Percentiles rank a stretch among this genome's conserved stretches.
Evolutionary conservation across 1,140 invertebrate species (phyloP).

Genomic region (Zaprionus nigranus): DNA sequence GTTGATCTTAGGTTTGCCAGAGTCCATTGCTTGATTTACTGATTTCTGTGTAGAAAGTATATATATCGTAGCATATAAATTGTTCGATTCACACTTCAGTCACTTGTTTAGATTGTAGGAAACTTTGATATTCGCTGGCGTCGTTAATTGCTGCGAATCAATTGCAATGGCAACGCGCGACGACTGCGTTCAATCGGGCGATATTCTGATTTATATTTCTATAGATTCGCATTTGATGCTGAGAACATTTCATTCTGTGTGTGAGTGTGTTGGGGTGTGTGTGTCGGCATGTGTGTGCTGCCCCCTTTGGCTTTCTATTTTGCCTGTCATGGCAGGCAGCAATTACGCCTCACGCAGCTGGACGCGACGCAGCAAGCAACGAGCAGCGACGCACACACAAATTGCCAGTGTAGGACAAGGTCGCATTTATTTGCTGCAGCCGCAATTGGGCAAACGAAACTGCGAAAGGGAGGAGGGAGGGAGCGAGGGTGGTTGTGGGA

Average conservation of each 20-base stretch:
- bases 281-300: conserved; percentile 1
- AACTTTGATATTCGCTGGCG: background rate
- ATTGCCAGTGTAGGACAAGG: conserved; percentile 80
- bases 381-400: conserved; percentile 47
- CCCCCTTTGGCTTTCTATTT: conserved; percentile 32
- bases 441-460: conserved; percentile 60
- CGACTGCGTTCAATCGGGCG: conserved; percentile 1
- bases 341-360: conserved; percentile 79
- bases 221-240: background rate
- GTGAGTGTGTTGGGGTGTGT: background rate
- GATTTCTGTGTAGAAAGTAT: background rate
- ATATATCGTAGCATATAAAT: background rate
- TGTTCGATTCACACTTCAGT: background rate
- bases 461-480: background rate
- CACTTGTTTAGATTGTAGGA: background rate
- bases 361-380: conserved; percentile 41
- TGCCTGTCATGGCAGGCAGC: conserved; percentile 38
- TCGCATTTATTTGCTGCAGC: conserved; percentile 77
- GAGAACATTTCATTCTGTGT: background rate
- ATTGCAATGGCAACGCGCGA: background rate
- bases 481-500: conserved; percentile 16
- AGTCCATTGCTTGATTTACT: background rate
- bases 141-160: conserved; percentile 4
- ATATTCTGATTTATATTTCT: background rate
- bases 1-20: no score